Evolutionary conservation across 2,113 vertebrate genomes (phyloP).

Genomic region (Telmatochromis sp.): DNA sequence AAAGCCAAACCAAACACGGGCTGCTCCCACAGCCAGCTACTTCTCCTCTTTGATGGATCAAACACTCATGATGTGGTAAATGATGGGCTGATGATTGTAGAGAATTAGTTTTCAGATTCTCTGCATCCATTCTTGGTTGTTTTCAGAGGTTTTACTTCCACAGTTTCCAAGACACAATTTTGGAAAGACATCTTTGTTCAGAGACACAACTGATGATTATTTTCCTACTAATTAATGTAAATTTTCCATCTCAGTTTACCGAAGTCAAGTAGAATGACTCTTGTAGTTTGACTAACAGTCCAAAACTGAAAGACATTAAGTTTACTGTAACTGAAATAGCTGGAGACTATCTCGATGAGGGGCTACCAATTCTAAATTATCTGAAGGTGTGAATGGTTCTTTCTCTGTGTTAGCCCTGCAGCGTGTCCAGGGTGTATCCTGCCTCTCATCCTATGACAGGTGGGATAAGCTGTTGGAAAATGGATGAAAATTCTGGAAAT

Average conservation of each 20-base stretch:
- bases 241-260: neutral
- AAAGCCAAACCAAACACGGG: conserved; percentile 51
- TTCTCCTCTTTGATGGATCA: conserved; percentile 3
- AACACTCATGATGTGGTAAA: neutral
- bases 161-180: neutral
- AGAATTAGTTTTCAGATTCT: neutral
- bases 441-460: neutral
- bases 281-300: neutral
- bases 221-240: neutral
- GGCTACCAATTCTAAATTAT: neutral
- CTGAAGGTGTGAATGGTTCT: neutral
- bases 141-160: neutral
- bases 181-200: neutral
- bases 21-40: neutral
- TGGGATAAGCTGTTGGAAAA: neutral
- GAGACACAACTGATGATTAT: neutral
- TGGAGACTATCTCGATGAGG: neutral
- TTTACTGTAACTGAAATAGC: neutral
- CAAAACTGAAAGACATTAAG: neutral
- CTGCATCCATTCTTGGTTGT: neutral
- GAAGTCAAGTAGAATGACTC: neutral
- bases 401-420: neutral
- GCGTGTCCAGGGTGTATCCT: neutral
- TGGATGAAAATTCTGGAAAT: neutral
- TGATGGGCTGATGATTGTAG: neutral